Percentiles rank a stretch among this genome's conserved stretches.
Conservation (phyloP, 1,140 invertebrate species). For the Heterodera schachtii region DNA sequence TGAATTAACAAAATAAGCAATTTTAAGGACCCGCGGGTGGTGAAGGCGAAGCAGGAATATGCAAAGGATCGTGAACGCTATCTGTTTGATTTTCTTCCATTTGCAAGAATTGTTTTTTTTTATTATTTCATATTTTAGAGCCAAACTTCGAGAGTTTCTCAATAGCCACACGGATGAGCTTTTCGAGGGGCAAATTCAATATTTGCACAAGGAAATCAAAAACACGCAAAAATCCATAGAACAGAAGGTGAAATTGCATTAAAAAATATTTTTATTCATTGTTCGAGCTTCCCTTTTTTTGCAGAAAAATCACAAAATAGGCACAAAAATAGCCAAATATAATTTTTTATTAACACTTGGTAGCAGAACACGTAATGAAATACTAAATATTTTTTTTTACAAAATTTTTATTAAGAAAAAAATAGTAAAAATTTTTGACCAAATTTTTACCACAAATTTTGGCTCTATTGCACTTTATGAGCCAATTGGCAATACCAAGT, state of each 20-base stretch:
- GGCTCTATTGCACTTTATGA: too few species aligned
- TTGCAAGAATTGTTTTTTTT: not conserved
- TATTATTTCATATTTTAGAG: not conserved
- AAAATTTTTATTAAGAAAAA: too few species aligned
- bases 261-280: too few species aligned
- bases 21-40: not conserved
- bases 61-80: not conserved
- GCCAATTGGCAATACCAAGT: too few species aligned
- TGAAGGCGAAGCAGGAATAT: not conserved
- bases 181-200: constrained; percentile 15
- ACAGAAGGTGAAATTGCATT: not conserved
- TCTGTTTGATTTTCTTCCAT: not conserved
- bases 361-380: too few species aligned
- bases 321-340: too few species aligned
- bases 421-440: too few species aligned
- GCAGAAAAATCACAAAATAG: too few species aligned
- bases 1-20: not conserved
- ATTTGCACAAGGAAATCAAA: constrained; percentile 29
- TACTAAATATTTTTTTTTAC: too few species aligned
- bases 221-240: not conserved
- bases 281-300: too few species aligned
- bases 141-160: constrained; percentile 17
- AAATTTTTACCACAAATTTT: too few species aligned
- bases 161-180: constrained; percentile 9
- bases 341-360: too few species aligned